Conservation (phyloP, 2,888 invertebrate species). For the Noctua janthina region DNA sequence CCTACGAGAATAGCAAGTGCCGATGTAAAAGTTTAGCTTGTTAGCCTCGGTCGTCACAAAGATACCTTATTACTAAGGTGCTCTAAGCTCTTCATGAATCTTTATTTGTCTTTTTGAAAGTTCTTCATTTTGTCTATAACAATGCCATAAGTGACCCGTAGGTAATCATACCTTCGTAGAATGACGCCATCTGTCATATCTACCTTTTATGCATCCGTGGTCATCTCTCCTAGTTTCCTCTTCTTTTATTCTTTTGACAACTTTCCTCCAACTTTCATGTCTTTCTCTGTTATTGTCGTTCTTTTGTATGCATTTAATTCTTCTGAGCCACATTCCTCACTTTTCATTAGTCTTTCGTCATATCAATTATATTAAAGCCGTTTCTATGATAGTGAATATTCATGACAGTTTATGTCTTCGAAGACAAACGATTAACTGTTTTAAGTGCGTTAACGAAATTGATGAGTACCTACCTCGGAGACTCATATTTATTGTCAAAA, state of each 20-base stretch:
- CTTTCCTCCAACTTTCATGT: neutral
- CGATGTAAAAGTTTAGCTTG: too few species aligned
- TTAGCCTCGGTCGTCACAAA: neutral
- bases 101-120: neutral
- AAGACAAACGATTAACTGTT: conserved; percentile 45
- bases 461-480: conserved; percentile 23
- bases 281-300: neutral
- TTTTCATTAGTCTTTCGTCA: conserved; percentile 19
- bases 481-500: conserved; percentile 35
- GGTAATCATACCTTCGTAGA: neutral
- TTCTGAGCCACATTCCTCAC: conserved; percentile 22
- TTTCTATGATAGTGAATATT: conserved; percentile 56
- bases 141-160: neutral
- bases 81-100: neutral
- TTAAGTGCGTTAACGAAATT: conserved; percentile 31
- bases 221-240: neutral
- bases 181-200: neutral
- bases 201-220: neutral
- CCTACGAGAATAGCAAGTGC: neutral
- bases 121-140: neutral
- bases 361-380: conserved; percentile 40
- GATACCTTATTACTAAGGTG: neutral
- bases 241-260: neutral
- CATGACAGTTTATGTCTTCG: conserved; percentile 34
- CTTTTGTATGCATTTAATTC: neutral